phyloP scores from a whole-genome alignment of 2,797 vertebrate species.

The Anguilla obscura region DNA sequence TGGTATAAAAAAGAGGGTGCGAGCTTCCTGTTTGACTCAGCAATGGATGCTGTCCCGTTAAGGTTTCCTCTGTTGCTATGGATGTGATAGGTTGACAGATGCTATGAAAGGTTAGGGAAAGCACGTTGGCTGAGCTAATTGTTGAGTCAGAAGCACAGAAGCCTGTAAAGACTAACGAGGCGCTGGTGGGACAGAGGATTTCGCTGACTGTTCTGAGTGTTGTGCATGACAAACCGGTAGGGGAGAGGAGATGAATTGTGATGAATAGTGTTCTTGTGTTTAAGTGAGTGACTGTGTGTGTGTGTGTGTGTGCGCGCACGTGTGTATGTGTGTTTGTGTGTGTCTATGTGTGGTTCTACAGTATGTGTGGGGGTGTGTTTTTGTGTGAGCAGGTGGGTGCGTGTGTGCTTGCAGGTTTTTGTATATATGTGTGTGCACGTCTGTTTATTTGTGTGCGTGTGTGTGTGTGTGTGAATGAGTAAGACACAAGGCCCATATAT shows the following conservation, averaged over 20 bases:
- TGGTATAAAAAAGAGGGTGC: no score
- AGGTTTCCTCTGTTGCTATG: not conserved
- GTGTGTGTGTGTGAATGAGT: no score
- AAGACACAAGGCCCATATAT: not conserved
- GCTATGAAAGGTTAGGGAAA: not conserved
- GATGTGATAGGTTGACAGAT: not conserved
- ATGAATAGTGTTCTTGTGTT: not conserved
- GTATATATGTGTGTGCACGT: constrained; percentile 16
- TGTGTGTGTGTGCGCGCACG: not conserved
- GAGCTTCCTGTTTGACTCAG: not conserved
- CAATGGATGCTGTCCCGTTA: not conserved
- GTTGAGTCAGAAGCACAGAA: not conserved
- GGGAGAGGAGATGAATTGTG: not conserved
- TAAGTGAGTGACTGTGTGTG: not conserved
- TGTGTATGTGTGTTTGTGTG: not conserved
- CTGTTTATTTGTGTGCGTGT: constrained; percentile 15
- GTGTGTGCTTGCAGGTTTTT: not conserved
- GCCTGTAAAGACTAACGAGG: not conserved
- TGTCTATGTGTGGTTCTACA: no score
- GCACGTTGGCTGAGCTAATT: not conserved
- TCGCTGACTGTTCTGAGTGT: not conserved
- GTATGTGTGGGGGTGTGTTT: no score
- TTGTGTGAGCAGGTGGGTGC: no score
- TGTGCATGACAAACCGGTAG: not conserved
- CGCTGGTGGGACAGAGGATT: not conserved